Evolutionary conservation across 1,140 invertebrate genomes (phyloP), one percentile per base, ranked within the genome.

Genomic region (Drosophila ananassae): DNA sequence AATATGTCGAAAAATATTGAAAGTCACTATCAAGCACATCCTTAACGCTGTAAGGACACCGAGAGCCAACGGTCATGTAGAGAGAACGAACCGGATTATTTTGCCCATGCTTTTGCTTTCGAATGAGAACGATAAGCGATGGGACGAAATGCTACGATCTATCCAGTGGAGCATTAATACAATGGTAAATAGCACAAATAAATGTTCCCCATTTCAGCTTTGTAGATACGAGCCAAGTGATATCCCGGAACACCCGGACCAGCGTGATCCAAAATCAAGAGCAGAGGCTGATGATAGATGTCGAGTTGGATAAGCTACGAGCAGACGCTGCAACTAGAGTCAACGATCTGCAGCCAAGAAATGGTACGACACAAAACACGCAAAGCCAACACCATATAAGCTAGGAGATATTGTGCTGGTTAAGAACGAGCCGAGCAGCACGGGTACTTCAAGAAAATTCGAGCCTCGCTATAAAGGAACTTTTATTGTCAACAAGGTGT

Each of bases 341-440:
- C 17, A 52, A 66, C 41, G 10, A 57, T 34, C 28, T 24, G 30
- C 13, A 13, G 54, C 53, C 9, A 75, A 71, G 25, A 59, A 44
- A 50, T 37, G 62, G 0, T 73, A 61, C 30, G 67, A 75, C 56
- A 8, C 32, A 28, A 28, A 28, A 28, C 5, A 28, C 5, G 25
- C 25, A 1, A 28, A 28, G 25, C 25, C 25, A 28, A 28, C 25
- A 6, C 5, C 25, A 5, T 28, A 28, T 28, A 28, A 28, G 25
- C 25, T 6, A 6, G 25, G 25, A 28, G 25, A 28, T 28, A 28
- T 7, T 28, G 25, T 28, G 25, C 7, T 28, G 6, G 6, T 28
- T 5, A 6, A 28, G 25, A 28, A 28, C 6, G 25, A 28, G 25
- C 5, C 25, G 25, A 28, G 25, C 7, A 28, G 25, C 25, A 28